Evolutionary conservation across 2,888 invertebrate species (phyloP).

Genomic region (Syritta pipiens): DNA sequence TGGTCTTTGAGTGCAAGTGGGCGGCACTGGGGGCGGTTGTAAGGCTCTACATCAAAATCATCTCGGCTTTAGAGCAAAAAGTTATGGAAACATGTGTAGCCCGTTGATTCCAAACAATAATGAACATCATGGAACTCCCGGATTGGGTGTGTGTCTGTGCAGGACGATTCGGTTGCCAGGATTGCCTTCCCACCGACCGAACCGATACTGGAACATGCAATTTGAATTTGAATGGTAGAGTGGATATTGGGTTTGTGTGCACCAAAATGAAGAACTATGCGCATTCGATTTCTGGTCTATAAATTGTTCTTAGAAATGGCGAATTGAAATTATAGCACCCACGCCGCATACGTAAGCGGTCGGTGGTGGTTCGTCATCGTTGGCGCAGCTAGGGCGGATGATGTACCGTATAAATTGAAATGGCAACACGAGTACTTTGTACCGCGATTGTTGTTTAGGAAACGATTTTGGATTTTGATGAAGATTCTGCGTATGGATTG

Average conservation of each 20-base stretch:
- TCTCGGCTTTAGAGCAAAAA: slow-evolving; percentile 18
- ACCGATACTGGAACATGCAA: slow-evolving; percentile 11
- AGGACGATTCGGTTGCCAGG: slow-evolving; percentile 2
- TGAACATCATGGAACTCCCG: slow-evolving; percentile 33
- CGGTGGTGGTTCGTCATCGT: too few relatives aligned
- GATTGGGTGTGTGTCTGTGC: background rate
- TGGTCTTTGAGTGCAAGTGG: background rate
- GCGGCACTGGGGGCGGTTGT: background rate
- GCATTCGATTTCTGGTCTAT: slow-evolving; percentile 35
- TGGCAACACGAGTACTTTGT: too few relatives aligned
- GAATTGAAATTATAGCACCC: slow-evolving; percentile 49
- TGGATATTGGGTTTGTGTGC: slow-evolving; percentile 25
- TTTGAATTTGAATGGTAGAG: slow-evolving; percentile 45
- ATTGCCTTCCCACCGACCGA: background rate
- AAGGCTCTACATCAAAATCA: slow-evolving; percentile 5
- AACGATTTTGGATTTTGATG: too few relatives aligned
- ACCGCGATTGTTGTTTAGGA: too few relatives aligned
- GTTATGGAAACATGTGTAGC: slow-evolving; percentile 58
- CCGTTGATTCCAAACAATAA: slow-evolving; percentile 56
- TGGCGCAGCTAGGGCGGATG: too few relatives aligned
- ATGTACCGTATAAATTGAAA: too few relatives aligned
- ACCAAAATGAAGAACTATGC: slow-evolving; percentile 21
- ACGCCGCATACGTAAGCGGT: too few relatives aligned
- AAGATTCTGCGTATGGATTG: too few relatives aligned
- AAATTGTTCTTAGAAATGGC: slow-evolving; percentile 31